phyloP scores from a whole-genome alignment of 1,140 invertebrate species.

The Megathymus violae region DNA sequence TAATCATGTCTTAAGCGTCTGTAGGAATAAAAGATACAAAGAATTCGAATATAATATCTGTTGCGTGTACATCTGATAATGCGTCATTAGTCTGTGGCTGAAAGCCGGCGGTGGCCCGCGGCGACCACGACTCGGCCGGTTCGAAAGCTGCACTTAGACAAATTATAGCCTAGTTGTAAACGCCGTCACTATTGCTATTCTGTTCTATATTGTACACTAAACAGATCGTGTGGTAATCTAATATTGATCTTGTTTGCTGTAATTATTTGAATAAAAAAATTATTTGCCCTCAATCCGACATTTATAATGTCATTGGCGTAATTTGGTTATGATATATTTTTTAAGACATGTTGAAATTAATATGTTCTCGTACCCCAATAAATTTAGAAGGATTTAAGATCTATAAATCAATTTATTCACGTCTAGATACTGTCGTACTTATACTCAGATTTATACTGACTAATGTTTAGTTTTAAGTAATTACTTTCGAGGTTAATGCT shows the following conservation, averaged over 20 bases:
- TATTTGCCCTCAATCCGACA: too few relatives aligned
- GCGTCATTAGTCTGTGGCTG: slow-evolving; percentile 44
- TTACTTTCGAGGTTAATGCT: slow-evolving; percentile 2
- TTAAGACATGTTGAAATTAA: neutral
- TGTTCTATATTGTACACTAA: slow-evolving; percentile 28
- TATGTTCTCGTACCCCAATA: neutral
- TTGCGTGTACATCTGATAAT: slow-evolving; percentile 49
- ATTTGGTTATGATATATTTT: too few relatives aligned
- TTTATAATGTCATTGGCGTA: too few relatives aligned
- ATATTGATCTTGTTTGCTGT: neutral
- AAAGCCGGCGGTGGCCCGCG: slow-evolving; percentile 52
- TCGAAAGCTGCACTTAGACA: slow-evolving; percentile 54
- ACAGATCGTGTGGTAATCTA: slow-evolving; percentile 14
- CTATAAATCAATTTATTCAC: slow-evolving; percentile 23
- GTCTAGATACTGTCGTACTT: slow-evolving; percentile 23
- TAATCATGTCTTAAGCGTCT: neutral
- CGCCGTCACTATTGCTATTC: slow-evolving; percentile 39
- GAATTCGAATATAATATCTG: slow-evolving; percentile 32
- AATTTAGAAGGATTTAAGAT: neutral
- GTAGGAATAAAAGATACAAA: slow-evolving; percentile 11
- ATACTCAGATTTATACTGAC: slow-evolving; percentile 27
- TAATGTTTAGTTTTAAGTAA: slow-evolving; percentile 10
- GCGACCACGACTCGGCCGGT: slow-evolving; percentile 64
- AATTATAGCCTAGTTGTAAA: slow-evolving; percentile 52
- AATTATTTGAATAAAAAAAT: slow-evolving; percentile 1